These are phyloP conservation scores for Diuraphis noxia DNA, from an alignment of 1,140 invertebrate species.

Conservation along the genomic window DNA sequence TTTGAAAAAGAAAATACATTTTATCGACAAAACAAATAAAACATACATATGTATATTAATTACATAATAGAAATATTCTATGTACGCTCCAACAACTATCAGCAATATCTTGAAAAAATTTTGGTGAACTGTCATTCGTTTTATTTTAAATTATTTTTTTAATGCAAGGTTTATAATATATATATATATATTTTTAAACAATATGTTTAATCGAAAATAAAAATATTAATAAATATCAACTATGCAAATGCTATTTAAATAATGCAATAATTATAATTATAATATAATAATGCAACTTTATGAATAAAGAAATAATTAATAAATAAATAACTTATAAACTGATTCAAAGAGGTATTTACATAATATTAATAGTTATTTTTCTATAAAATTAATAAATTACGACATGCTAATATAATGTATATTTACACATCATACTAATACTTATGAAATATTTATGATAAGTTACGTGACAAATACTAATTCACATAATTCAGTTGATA, in stretches of 20 bases:
- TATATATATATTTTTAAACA: neutral
- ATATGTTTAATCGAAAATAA: neutral
- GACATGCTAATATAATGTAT: neutral
- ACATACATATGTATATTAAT: no score
- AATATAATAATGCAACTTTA: no score
- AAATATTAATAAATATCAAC: neutral
- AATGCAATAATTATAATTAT: no score
- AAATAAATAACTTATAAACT: neutral
- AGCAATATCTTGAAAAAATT: neutral
- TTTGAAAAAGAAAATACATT: no score
- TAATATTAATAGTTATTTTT: neutral
- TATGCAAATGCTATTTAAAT: neutral
- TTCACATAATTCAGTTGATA: neutral
- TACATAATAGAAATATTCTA: no score
- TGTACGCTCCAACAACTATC: no score
- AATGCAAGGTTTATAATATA: neutral
- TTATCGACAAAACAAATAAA: no score
- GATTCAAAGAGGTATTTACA: neutral
- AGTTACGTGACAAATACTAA: conserved; percentile 1
- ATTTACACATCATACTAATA: neutral
- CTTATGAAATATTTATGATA: neutral
- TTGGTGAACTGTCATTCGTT: neutral
- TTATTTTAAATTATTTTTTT: neutral
- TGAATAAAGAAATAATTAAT: neutral
- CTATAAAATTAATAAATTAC: neutral